These are phyloP conservation scores for Ictalurus punctatus DNA, from an alignment of 2,113 vertebrate genomes.

Conservation along the genomic window DNA sequence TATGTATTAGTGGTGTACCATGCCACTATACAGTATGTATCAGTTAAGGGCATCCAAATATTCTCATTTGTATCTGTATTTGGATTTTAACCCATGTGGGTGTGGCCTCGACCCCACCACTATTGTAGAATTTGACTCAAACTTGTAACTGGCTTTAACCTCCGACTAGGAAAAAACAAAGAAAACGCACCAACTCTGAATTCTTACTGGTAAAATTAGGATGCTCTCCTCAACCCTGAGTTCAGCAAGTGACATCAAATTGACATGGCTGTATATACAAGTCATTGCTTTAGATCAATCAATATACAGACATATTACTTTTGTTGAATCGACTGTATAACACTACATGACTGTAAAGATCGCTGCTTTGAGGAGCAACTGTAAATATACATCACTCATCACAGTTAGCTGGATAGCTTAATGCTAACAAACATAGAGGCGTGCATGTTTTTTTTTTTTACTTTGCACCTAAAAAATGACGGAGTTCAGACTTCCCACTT, in stretches of 20 bases:
- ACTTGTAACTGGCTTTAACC: not conserved
- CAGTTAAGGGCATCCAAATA: not conserved
- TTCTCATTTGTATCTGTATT: not conserved
- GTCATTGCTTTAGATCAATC: not conserved
- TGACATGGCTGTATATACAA: not conserved
- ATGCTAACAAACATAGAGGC: not conserved
- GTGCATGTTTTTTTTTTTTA: not conserved
- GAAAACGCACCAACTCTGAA: not conserved
- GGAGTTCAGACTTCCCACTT: not conserved
- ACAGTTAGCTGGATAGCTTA: not conserved
- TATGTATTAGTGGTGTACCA: not conserved
- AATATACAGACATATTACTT: not conserved
- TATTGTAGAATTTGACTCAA: not conserved
- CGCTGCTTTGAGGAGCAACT: not conserved
- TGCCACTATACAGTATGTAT: not conserved
- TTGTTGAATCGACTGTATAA: not conserved
- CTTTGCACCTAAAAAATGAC: not conserved
- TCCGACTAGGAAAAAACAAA: not conserved
- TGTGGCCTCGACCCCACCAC: not conserved
- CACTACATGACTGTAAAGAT: not conserved
- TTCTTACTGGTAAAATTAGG: not conserved
- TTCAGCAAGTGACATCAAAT: not conserved
- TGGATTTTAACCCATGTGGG: not conserved
- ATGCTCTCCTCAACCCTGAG: not conserved
- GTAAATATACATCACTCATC: not conserved